These are phyloP conservation scores for Drosophila punjabiensis DNA, from an alignment of 1,140 invertebrate species.

Conservation along the genomic window DNA sequence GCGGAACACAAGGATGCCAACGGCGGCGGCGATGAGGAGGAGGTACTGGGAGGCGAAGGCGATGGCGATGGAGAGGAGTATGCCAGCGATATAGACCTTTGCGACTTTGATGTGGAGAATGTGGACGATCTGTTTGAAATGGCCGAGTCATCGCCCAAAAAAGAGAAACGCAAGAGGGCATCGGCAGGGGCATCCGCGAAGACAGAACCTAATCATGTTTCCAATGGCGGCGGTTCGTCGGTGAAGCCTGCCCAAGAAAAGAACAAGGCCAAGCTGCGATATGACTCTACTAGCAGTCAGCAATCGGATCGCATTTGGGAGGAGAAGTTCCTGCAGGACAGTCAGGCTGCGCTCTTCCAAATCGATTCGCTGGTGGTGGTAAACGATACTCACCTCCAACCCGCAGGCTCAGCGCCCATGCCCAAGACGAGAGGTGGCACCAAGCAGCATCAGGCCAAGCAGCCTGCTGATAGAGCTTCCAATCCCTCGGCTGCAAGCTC, in stretches of 20 bases:
- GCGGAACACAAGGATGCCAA: constrained; percentile 60
- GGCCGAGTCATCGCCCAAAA: constrained; percentile 73
- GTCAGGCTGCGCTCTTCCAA: constrained; percentile 50
- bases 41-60: constrained; percentile 50
- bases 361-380: constrained; percentile 78
- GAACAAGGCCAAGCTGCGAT: constrained; percentile 45
- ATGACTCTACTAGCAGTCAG: constrained; percentile 64
- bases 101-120: constrained; percentile 77
- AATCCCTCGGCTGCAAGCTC: constrained; percentile 3
- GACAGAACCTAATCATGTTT: constrained; percentile 19
- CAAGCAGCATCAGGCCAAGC: constrained; percentile 30
- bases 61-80: constrained; percentile 57
- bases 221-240: constrained; percentile 34
- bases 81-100: constrained; percentile 76
- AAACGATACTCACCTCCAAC: constrained; percentile 53
- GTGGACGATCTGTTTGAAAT: constrained; percentile 85
- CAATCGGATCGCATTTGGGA: constrained; percentile 77
- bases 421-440: constrained; percentile 30
- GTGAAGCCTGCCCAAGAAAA: constrained; percentile 39
- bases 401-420: constrained; percentile 26
- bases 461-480: constrained; percentile 7
- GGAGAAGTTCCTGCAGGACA: constrained; percentile 65
- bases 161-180: constrained; percentile 57
- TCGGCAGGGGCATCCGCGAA: background rate
- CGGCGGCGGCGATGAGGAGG: constrained; percentile 38